Evolutionary conservation across 1,140 invertebrate species (phyloP), one percentile per base, ranked within the genome.

Genomic region (Hirudo medicinalis): DNA sequence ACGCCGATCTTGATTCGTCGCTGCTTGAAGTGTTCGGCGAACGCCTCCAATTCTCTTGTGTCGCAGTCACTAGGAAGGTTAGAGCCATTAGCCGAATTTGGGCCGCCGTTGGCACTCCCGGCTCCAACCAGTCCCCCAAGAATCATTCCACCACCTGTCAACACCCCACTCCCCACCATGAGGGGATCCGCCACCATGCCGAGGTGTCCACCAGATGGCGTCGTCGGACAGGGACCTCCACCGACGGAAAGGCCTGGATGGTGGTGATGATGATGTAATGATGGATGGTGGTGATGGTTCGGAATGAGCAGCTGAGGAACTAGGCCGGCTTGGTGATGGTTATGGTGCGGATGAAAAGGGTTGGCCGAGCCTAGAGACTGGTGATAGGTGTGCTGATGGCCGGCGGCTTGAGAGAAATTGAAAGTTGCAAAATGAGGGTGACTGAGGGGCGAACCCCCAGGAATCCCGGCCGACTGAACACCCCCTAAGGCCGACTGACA

Each of bases 21-120:
- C 82, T 99, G 96, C 80, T 99, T 99, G 85, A 99, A 99, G 63
- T 93, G 85, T 81, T 99, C 96, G 8, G 96, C 95, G 82, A 99
- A 99, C 9, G 92, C 92, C 83, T 99, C 96, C 49, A 99, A 85
- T 80, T 99, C 96, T 55, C 94, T 85, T 0, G 95, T 94, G 83
- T 99, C 95, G 6, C 92, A 94, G 82, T 94, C 92, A 8, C 43
- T 63, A 32, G 57, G 19, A 36, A 70, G 17, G 57, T 63, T 63
- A 22, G 29, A 22, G 22, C 57, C 57, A 20, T 63, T 63, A 20
- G 22, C 29, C 57, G 57, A 63, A 49, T 49, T 49, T 29, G 32
- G 53, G 25, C 67, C 67, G 67, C 67, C 70, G 17, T 72, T 49
- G 19, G 67, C 67, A 36, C 53, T 32, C 17, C 90, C 89, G 81